Conservation (phyloP, 2,888 invertebrate genomes). For the Drosophila macrospina region DNA sequence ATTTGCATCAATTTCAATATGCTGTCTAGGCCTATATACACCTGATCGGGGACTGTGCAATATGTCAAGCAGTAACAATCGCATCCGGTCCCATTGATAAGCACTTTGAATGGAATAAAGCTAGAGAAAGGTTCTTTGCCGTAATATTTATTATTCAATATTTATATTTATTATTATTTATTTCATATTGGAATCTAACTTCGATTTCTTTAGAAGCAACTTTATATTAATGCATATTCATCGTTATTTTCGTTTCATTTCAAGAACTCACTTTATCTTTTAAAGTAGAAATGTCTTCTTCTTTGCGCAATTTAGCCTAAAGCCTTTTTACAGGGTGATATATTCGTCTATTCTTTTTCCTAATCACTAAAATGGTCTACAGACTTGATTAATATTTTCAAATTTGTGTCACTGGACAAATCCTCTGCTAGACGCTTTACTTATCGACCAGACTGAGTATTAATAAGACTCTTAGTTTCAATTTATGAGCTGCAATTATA, state of each 20-base stretch:
- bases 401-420: not conserved
- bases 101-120: not conserved
- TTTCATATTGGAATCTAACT: too few relatives aligned
- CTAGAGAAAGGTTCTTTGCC: not conserved
- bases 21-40: not conserved
- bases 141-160: not conserved
- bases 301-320: too few relatives aligned
- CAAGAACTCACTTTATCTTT: too few relatives aligned
- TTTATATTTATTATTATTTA: too few relatives aligned
- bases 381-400: not conserved
- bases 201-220: too few relatives aligned
- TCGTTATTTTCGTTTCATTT: too few relatives aligned
- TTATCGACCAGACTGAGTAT: conserved; percentile 17
- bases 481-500: conserved; percentile 33
- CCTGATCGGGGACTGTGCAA: too few relatives aligned
- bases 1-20: conserved; percentile 24
- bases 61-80: conserved; percentile 1
- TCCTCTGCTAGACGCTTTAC: not conserved
- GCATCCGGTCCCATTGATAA: conserved; percentile 21
- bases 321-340: too few relatives aligned
- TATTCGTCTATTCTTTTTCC: too few relatives aligned
- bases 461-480: not conserved
- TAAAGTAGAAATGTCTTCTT: too few relatives aligned
- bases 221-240: too few relatives aligned
- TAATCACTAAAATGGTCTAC: not conserved